Percentiles rank a stretch among this genome's conserved stretches.
Evolutionary conservation across 2,113 vertebrate species (phyloP).

Genomic region (Nansenia antarctica): DNA sequence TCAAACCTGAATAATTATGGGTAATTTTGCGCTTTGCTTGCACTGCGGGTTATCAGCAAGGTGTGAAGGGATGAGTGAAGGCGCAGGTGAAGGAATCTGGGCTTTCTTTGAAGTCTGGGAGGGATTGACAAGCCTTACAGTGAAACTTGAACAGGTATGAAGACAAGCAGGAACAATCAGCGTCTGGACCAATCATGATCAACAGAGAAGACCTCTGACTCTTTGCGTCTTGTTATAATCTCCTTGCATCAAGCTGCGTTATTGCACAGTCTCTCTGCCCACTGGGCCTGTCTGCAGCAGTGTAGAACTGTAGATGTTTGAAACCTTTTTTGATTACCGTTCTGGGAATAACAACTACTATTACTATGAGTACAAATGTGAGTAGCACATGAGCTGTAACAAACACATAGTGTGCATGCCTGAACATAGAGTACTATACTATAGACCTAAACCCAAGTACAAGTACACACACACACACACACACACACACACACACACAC

Average conservation of each 20-base stretch:
- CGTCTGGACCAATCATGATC: conserved; percentile 27
- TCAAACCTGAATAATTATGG: conserved; percentile 57
- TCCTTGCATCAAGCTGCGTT: conserved; percentile 18
- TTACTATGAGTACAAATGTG: background rate
- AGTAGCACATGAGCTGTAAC: background rate
- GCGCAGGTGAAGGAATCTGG: conserved; percentile 45
- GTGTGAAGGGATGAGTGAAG: conserved; percentile 51
- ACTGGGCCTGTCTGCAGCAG: background rate
- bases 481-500: conserved; percentile 21
- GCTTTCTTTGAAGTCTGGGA: conserved; percentile 55
- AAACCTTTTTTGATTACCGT: background rate
- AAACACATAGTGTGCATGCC: background rate
- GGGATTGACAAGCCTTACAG: conserved; percentile 55
- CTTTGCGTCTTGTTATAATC: conserved; percentile 28
- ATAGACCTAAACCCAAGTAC: too few relatives aligned
- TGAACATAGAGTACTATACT: conserved; percentile 7
- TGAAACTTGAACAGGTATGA: conserved; percentile 62
- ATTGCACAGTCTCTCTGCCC: conserved; percentile 36
- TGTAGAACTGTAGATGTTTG: background rate
- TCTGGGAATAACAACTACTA: too few relatives aligned
- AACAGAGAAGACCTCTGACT: conserved; percentile 14
- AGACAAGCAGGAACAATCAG: conserved; percentile 61
- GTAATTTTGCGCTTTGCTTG: conserved; percentile 54
- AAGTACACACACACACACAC: background rate
- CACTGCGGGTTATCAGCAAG: conserved; percentile 44